Evolutionary conservation across 2,113 vertebrate species (phyloP), one percentile per base, ranked within the genome.

Genomic region (Dromiciops gliroides): DNA sequence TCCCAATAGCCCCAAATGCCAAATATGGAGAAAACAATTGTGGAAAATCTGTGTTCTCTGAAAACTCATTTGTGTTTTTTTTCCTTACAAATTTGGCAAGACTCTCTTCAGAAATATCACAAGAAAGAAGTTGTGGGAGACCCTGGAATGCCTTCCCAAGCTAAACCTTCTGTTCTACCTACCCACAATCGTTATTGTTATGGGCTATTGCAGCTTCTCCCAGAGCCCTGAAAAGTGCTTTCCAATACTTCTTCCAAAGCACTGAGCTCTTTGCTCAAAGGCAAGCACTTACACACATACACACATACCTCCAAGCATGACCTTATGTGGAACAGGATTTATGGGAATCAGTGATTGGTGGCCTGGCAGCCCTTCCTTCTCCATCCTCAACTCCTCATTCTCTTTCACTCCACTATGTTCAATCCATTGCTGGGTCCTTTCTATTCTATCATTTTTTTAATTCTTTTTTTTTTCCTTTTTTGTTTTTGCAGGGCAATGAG

Each of bases 21-120:
- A 97, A 97, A 96, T 96, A 97, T 95, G 97, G 96, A 95, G 90
- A 92, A 95, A 92, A 92, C 94, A 96, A 91, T 97, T 95, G 95
- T 94, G 94, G 93, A 50, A 96, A 95, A 95, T 53, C 96, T 96
- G 94, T 94, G 93, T 94, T 92, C 96, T 97, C 96, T 97, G n/a
- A 97, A 97, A 96, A 97, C 93, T 97, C 95, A 96, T 97, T 94
- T 96, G 94, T 96, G n/a, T n/a, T n/a, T 96, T 51, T 93, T 96
- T 94, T 95, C 96, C 95, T 94, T 93, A 90, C 31, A 48, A 60
- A 94, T 96, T 97, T 97, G 95, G 96, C 97, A 97, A 93, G 53
- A 90, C 92, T 28, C 11, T 90, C 90, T 96, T 95, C 90, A 53
- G 91, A 97, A 95, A 94, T 83, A 92, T 22, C 50, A 90, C 50